Base-by-base conservation (phyloP, 92 coral and sea anemone genomes). In the Heteractis magnifica region DNA sequence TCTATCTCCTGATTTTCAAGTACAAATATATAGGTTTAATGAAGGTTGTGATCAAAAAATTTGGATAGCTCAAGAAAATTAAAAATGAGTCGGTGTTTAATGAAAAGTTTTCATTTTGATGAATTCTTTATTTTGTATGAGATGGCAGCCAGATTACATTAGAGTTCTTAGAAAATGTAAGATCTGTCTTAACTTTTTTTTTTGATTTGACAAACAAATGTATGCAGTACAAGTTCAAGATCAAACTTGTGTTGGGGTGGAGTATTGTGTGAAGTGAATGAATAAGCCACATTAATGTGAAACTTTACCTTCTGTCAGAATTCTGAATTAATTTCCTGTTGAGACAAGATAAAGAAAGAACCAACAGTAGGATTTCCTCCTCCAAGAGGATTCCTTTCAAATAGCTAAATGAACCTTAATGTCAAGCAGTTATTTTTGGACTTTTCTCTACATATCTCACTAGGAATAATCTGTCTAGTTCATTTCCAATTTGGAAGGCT, bases 311-410 rank as follows among this genome's bases (percentile, higher is more conserved):
- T 68, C 14, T 68, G 73, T 7, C 49, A 68, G 70, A n/a, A 68
- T 68, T 41, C 9, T 68, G 73, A 68, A 68, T 7, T 26, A 10
- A 68, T 68, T 20, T 68, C 73, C 49, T 68, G 73, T 68, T 4
- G 73, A 5, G 73, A 20, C 44, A 9, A 26, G 73, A 68, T 68
- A 26, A 68, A 68, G 73, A 23, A 68, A 68, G 5, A 8, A 16
- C 49, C 73, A 68, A 68, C 73, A 68, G 73, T 23, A 9, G 73
- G 73, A 68, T 68, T 10, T 68, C 73, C 73, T 68, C 73, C 23
- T 20, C 23, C 48, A 6, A 68, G 10, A 26, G 23, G 3, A 68
- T 23, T 68, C 14, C 73, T 7, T 68, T 68, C 48, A 68, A 68
- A 68, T 68, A 23, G 21, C 70, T 18, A 62, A 48, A 68, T 68